Conservation (phyloP, 2,113 vertebrate species). For the Manacus vitellinus region DNA sequence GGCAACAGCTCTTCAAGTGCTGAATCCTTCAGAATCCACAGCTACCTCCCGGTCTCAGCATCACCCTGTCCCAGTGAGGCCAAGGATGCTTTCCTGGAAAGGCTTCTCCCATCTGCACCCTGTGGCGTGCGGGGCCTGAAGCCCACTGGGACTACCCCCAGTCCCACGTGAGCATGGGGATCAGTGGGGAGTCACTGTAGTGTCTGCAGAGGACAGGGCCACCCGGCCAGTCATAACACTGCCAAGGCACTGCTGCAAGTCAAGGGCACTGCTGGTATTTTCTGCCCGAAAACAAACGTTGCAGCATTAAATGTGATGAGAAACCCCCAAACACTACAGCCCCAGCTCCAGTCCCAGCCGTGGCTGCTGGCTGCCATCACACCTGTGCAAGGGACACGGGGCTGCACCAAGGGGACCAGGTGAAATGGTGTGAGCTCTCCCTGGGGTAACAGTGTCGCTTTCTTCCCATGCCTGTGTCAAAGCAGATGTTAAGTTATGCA, state of each 20-base stretch:
- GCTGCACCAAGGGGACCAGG: neutral
- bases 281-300: neutral
- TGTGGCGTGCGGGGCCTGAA: fast-evolving
- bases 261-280: neutral
- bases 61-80: neutral
- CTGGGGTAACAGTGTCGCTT: fast-evolving
- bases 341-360: neutral
- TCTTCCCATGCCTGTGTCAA: neutral
- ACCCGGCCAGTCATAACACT: neutral
- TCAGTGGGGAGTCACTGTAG: fast-evolving
- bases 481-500: neutral
- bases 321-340: neutral
- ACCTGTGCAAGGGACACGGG: neutral
- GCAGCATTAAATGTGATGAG: neutral
- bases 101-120: neutral
- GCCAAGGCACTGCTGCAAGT: neutral
- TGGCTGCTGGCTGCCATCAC: neutral
- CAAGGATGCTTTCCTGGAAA: neutral
- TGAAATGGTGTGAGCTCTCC: neutral
- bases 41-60: neutral
- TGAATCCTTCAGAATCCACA: neutral
- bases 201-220: neutral
- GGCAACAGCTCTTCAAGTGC: neutral
- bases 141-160: neutral
- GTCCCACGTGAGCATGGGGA: fast-evolving